These are phyloP conservation scores for Drosophila silvestris DNA, from an alignment of 2,888 invertebrate species.

Conservation along the genomic window DNA sequence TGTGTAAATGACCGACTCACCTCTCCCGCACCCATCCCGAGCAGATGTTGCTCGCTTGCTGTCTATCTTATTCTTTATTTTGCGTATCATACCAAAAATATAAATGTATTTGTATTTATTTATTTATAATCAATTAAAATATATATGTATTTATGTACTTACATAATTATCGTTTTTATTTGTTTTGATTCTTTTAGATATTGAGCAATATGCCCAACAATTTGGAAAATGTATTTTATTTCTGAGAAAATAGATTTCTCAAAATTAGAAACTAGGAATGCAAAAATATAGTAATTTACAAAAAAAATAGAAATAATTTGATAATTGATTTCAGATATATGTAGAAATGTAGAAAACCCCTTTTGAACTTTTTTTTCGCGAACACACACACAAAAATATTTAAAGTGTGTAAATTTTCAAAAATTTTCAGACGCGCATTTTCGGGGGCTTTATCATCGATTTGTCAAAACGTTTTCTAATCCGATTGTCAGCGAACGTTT, in stretches of 20 bases:
- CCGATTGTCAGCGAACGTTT: conserved; percentile 49
- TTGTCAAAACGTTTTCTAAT: conserved; percentile 78
- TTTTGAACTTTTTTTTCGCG: not conserved
- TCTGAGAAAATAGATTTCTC: not conserved
- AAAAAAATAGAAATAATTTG: not conserved
- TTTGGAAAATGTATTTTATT: not conserved
- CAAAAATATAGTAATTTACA: not conserved
- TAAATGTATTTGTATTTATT: conserved; percentile 76
- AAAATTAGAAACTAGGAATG: conserved; percentile 8
- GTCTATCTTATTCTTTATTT: conserved; percentile 28
- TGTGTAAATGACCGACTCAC: not conserved
- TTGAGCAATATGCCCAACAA: not conserved
- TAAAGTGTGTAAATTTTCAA: not conserved
- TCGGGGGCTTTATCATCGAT: conserved; percentile 57
- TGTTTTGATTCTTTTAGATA: not conserved
- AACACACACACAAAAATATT: not conserved
- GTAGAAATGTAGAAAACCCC: not conserved
- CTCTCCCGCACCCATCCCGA: conserved; percentile 13
- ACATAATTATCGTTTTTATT: conserved; percentile 17
- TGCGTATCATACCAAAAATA: conserved; percentile 47
- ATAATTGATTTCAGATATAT: not conserved
- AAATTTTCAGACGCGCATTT: conserved; percentile 10
- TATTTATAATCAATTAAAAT: conserved; percentile 77
- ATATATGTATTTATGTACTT: conserved; percentile 44
- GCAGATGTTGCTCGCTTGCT: conserved; percentile 24